Conservation (phyloP, 2,888 invertebrate genomes). For the Macaria liturata region DNA sequence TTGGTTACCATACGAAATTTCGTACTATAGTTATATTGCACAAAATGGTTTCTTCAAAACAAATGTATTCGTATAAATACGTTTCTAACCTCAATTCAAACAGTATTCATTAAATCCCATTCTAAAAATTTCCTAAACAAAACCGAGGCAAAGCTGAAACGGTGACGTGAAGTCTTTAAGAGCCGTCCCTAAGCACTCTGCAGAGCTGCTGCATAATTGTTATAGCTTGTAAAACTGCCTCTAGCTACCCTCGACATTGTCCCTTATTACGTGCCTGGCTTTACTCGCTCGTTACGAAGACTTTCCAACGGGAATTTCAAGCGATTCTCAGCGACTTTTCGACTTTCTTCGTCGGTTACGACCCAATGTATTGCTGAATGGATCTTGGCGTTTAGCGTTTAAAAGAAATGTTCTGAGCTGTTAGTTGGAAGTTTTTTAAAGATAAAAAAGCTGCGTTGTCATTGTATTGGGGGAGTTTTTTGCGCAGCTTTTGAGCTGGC, state of each 20-base stretch:
- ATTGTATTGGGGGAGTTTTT: background rate
- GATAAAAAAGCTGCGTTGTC: too few relatives aligned
- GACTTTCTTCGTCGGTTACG: slow-evolving; percentile 14
- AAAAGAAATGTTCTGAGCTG: slow-evolving; percentile 5
- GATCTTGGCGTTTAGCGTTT: slow-evolving; percentile 18
- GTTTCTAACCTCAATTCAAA: too few relatives aligned
- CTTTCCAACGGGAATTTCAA: slow-evolving; percentile 4
- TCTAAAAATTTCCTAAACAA: background rate
- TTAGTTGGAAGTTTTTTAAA: too few relatives aligned
- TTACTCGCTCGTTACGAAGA: slow-evolving; percentile 7
- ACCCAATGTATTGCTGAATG: slow-evolving; percentile 15
- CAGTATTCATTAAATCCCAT: too few relatives aligned
- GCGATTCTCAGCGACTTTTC: slow-evolving; percentile 12
- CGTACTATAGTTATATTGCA: too few relatives aligned
- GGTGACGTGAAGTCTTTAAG: slow-evolving; percentile 28
- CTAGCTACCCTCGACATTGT: slow-evolving; percentile 35
- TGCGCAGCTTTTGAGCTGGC: background rate
- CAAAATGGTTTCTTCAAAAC: too few relatives aligned
- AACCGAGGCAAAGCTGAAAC: slow-evolving; percentile 6
- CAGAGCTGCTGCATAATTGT: slow-evolving; percentile 48
- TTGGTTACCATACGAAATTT: too few relatives aligned
- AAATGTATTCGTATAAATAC: too few relatives aligned
- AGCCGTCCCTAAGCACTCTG: slow-evolving; percentile 13
- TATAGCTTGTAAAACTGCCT: slow-evolving; percentile 47
- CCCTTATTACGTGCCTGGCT: slow-evolving; percentile 40